Evolutionary conservation across 1,140 invertebrate genomes (phyloP).

Genomic region (Diorhabda sublineata): DNA sequence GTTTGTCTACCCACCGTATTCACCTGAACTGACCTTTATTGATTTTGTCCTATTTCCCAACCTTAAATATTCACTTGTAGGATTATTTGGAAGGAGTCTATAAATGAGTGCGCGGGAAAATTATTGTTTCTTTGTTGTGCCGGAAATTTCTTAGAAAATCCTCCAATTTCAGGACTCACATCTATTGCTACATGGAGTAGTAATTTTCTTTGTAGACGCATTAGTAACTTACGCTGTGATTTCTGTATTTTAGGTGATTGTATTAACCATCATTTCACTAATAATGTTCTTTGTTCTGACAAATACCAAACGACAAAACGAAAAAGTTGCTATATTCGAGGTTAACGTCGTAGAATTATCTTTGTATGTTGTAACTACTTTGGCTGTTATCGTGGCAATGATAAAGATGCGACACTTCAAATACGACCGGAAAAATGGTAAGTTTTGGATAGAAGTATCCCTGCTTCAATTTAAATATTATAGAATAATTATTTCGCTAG

Average conservation of each 20-base stretch:
- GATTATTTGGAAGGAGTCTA: no score
- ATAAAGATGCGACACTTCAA: slow-evolving; percentile 58
- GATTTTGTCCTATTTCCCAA: no score
- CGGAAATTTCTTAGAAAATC: no score
- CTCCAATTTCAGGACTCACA: no score
- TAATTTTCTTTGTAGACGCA: neutral
- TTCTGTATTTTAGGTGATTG: slow-evolving; percentile 54
- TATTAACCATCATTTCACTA: slow-evolving; percentile 81
- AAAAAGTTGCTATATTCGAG: slow-evolving; percentile 62
- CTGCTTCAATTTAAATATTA: no score
- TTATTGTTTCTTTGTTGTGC: no score
- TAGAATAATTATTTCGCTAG: no score
- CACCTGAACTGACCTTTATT: no score
- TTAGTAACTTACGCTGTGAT: neutral
- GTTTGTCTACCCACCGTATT: no score
- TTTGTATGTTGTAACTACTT: slow-evolving; percentile 59
- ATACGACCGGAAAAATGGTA: slow-evolving; percentile 56
- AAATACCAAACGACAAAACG: slow-evolving; percentile 47
- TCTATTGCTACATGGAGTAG: no score
- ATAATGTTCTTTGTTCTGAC: slow-evolving; percentile 89
- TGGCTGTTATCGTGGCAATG: slow-evolving; percentile 57
- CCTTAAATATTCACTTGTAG: no score
- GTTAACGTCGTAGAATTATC: slow-evolving; percentile 73
- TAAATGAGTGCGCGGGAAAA: no score
- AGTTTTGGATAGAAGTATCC: slow-evolving; percentile 29